These are phyloP conservation scores for Monoplex corrugatus DNA, from an alignment of 2,888 invertebrate genomes.

Conservation along the genomic window DNA sequence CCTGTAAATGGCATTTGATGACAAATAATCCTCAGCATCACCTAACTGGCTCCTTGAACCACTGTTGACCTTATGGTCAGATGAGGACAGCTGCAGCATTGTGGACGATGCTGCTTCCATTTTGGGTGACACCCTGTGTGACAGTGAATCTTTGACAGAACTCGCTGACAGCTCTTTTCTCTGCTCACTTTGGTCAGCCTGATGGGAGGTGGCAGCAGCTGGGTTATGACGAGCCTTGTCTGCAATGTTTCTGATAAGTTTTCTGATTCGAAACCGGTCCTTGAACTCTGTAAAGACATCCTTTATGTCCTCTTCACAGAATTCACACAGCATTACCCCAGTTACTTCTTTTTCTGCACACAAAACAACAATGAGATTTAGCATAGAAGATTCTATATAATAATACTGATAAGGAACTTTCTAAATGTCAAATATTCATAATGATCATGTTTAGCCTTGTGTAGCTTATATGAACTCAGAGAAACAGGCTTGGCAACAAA, in stretches of 20 bases:
- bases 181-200: not conserved
- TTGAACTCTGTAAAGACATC: constrained; percentile 63
- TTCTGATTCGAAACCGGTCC: constrained; percentile 61
- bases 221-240: constrained; percentile 41
- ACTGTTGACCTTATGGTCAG: not conserved
- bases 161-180: not conserved
- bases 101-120: not conserved
- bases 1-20: not conserved
- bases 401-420: too few species aligned
- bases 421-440: too few species aligned
- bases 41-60: not conserved
- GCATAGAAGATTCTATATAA: too few species aligned
- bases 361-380: too few species aligned
- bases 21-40: not conserved
- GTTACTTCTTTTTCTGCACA: constrained; percentile 61
- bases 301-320: constrained; percentile 64
- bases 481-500: too few species aligned
- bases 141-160: not conserved
- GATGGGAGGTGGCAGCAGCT: not conserved
- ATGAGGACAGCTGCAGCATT: not conserved
- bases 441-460: too few species aligned
- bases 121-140: not conserved
- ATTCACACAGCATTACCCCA: constrained; percentile 62
- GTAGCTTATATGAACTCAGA: too few species aligned
- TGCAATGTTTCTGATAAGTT: constrained; percentile 57